Evolutionary conservation across 2,113 vertebrate genomes (phyloP).

Genomic region (Cryptoleucopteryx plumbea): DNA sequence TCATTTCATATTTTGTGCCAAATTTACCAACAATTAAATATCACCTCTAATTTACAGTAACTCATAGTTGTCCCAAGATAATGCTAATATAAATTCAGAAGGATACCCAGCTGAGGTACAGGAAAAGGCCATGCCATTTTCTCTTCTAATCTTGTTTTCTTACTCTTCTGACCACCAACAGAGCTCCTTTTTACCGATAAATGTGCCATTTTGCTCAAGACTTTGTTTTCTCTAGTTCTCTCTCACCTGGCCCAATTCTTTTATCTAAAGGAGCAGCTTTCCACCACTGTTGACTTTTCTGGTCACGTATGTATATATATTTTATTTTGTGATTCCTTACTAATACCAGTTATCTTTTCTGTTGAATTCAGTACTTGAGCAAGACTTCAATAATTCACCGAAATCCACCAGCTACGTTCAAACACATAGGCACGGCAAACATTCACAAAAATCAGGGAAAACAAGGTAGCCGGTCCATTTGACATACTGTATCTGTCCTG

Average conservation of each 20-base stretch:
- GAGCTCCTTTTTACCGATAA: background rate
- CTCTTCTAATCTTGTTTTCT: background rate
- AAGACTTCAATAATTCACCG: background rate
- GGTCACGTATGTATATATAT: accelerated
- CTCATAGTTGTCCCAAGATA: background rate
- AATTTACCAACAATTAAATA: background rate
- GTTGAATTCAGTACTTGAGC: background rate
- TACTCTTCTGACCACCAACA: background rate
- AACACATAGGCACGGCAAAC: background rate
- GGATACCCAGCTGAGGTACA: background rate
- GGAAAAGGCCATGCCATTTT: background rate
- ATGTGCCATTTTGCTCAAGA: background rate
- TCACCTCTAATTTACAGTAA: background rate
- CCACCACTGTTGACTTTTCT: background rate
- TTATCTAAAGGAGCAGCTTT: background rate
- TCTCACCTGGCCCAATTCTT: background rate
- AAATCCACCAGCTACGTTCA: background rate
- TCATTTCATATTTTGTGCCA: background rate
- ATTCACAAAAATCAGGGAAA: background rate
- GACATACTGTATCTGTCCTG: background rate
- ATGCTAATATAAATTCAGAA: background rate
- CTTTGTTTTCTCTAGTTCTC: background rate
- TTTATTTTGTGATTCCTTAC: background rate
- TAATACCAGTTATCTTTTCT: background rate
- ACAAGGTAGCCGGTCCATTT: background rate